Evolutionary conservation across 2,888 invertebrate species (phyloP), one percentile per base, ranked within the genome.

Genomic region (Netelia inedita): DNA sequence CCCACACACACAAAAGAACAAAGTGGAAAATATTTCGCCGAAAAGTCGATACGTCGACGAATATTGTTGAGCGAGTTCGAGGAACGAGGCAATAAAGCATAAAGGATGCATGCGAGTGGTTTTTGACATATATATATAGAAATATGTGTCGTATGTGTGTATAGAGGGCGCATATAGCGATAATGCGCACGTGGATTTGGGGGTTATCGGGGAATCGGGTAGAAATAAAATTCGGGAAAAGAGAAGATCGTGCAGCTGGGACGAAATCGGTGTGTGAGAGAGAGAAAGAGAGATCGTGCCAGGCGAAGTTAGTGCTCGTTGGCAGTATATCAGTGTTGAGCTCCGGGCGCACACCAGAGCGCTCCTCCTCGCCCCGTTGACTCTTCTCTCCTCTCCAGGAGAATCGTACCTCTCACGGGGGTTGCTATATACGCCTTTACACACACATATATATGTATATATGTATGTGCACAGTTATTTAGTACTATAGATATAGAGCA

Each of bases 301-400:
- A 68, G 73, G 21, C 66, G 72, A 78, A 88, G 87, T 87, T 83
- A 81, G 84, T 74, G 86, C 86, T 86, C 86, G 87, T 87, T 88
- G 86, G 87, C 87, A 85, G 87, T 87, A 87, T 87, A 88, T 86
- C 87, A 87, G 86, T 85, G 81, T 82, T 78, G 71, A 83, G 83
- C 78, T 86, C 66, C 57, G 78, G 73, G 75, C 28, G 28, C 74
- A 65, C 73, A 59, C 74, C 41, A 72, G 71, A 59, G 68, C 75
- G 76, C 72, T 71, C 66, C 63, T 16, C 68, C 55, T 71, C 66
- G 61, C 28, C 76, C 19, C 73, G 73, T 65, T 66, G 53, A 21
- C 65, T 73, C 68, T 76, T 72, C 79, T 57, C 75, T 21, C 68
- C 59, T 63, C 76, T 59, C 55, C 63, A 16, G 59, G 74, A 46